phyloP scores from a whole-genome alignment of 1,140 invertebrate genomes.

The Marisa cornuarietis region DNA sequence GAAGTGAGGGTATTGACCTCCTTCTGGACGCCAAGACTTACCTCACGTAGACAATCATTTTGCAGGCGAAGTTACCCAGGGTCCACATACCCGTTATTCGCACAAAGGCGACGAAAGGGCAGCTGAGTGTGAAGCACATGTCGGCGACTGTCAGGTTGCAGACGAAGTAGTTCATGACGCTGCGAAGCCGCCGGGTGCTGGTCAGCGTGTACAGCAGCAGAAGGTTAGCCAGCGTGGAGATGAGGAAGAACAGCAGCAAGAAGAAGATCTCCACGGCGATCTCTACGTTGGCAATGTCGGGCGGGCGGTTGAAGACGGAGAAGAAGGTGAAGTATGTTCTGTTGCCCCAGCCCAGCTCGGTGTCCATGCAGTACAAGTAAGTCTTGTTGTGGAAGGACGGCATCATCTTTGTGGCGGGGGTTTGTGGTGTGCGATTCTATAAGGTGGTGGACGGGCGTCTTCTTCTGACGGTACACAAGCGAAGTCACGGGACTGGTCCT shows the following conservation, averaged over 20 bases:
- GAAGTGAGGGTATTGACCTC: neutral
- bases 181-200: constrained; percentile 36
- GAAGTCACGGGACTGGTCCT: too few species aligned
- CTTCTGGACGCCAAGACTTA: neutral
- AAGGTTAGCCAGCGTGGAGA: constrained; percentile 57
- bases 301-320: constrained; percentile 48
- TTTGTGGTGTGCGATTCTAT: too few species aligned
- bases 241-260: constrained; percentile 43
- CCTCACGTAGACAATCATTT: constrained; percentile 38
- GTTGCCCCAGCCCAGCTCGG: constrained; percentile 45
- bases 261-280: constrained; percentile 42
- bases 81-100: constrained; percentile 48
- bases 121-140: constrained; percentile 42
- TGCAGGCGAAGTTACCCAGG: constrained; percentile 47
- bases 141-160: constrained; percentile 54
- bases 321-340: constrained; percentile 52
- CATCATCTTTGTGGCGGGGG: too few species aligned
- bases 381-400: constrained; percentile 34
- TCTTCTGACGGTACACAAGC: too few species aligned
- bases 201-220: constrained; percentile 42
- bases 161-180: constrained; percentile 51
- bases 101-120: constrained; percentile 47
- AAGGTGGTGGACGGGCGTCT: too few species aligned
- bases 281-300: neutral
- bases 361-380: constrained; percentile 42